Evolutionary conservation across 1,140 invertebrate genomes (phyloP).

Genomic region (Drosophila repleta): DNA sequence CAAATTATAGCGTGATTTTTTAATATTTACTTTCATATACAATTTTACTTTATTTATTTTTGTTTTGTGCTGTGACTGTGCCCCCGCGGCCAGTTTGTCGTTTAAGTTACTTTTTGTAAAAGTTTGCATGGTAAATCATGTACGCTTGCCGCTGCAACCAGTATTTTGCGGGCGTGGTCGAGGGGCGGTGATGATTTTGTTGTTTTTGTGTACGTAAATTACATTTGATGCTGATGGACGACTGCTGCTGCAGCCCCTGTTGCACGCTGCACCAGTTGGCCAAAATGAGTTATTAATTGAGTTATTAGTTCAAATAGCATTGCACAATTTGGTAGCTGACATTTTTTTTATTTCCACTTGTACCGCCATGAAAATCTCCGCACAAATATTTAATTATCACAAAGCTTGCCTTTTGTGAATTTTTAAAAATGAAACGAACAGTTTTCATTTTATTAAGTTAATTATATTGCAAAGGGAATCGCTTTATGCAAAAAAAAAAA

Average conservation of each 20-base stretch:
- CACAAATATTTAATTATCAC: conserved; percentile 8
- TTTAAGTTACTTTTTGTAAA: conserved; percentile 68
- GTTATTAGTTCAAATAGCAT: conserved; percentile 67
- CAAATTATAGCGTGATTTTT: conserved; percentile 56
- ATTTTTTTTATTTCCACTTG: conserved; percentile 10
- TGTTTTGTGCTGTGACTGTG: conserved; percentile 11
- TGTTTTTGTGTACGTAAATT: conserved; percentile 38
- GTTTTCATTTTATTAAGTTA: not conserved
- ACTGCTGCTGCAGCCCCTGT: conserved; percentile 34
- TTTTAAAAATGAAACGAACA: not conserved
- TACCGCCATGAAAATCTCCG: not conserved
- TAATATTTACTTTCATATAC: conserved; percentile 13
- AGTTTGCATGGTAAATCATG: conserved; percentile 51
- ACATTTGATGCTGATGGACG: conserved; percentile 51
- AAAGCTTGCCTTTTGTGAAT: not conserved
- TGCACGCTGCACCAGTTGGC: not conserved
- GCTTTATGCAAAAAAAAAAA: too few species aligned
- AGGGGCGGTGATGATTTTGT: conserved; percentile 46
- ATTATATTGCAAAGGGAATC: not conserved
- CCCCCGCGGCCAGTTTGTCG: conserved; percentile 38
- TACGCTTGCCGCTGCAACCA: conserved; percentile 36
- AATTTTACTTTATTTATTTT: conserved; percentile 32
- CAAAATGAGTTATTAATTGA: conserved; percentile 77
- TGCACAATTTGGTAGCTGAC: conserved; percentile 15
- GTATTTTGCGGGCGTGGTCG: conserved; percentile 13